phyloP scores from a whole-genome alignment of 2,113 vertebrate genomes.

The Calidris pygmaea region DNA sequence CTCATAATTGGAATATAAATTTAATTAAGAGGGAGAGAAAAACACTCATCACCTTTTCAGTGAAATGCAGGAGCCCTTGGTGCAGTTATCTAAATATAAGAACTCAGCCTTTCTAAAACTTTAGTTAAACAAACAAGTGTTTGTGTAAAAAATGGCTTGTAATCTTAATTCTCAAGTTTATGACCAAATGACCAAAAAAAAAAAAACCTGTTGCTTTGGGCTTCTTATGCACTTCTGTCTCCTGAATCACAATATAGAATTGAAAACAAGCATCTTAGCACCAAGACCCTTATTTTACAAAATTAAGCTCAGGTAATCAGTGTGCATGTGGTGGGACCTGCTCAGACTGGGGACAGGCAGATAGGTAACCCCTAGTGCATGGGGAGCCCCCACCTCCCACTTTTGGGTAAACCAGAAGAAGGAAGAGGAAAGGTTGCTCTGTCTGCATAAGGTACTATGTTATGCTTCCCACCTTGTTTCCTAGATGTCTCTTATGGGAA shows the following conservation, averaged over 20 bases:
- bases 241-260: background rate
- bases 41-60: background rate
- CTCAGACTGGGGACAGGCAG: background rate
- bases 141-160: background rate
- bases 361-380: accelerated
- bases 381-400: background rate
- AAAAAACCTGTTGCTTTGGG: background rate
- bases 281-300: background rate
- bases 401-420: background rate
- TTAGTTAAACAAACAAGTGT: background rate
- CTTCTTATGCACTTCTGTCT: background rate
- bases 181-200: background rate
- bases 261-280: background rate
- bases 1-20: background rate
- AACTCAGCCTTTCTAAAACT: background rate
- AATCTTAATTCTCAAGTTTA: background rate
- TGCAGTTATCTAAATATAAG: background rate
- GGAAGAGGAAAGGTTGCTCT: background rate
- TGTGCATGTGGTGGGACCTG: background rate
- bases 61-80: background rate
- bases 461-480: background rate
- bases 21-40: slow-evolving; percentile 36
- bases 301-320: background rate
- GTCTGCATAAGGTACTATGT: background rate
- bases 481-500: background rate